Percentiles rank a stretch among this genome's conserved stretches.
Conservation (phyloP, 2,888 invertebrate species). For the Nowickia ferox region DNA sequence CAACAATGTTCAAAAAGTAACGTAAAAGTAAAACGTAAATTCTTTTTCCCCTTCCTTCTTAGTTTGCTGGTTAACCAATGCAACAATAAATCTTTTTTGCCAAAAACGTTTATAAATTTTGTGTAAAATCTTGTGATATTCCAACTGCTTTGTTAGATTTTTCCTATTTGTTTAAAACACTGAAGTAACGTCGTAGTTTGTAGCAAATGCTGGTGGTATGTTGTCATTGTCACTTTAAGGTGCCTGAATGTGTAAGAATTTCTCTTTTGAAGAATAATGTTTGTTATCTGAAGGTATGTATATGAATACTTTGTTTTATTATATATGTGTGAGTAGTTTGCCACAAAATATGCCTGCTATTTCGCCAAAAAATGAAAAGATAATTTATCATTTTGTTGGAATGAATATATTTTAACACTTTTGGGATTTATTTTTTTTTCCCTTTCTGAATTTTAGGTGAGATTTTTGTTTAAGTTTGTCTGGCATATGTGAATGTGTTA, state of each 20-base stretch:
- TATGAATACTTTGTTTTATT: not conserved
- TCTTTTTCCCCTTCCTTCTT: conserved; percentile 36
- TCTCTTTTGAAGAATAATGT: conserved; percentile 1
- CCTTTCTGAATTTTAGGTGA: not conserved
- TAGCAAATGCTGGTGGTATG: conserved; percentile 39
- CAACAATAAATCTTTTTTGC: conserved; percentile 81
- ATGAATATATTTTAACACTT: conserved; percentile 56
- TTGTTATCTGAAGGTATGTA: conserved; percentile 40
- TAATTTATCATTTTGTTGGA: conserved; percentile 64
- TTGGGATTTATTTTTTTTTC: conserved; percentile 37
- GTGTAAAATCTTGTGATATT: conserved; percentile 45
- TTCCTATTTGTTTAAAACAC: not conserved
- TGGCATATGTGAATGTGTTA: conserved; percentile 12
- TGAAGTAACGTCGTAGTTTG: conserved; percentile 28
- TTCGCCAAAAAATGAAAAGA: conserved; percentile 61
- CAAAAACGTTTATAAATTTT: conserved; percentile 80
- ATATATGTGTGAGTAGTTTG: not conserved
- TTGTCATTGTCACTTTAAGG: conserved; percentile 58
- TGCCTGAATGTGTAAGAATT: conserved; percentile 16
- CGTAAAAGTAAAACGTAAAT: conserved; percentile 41
- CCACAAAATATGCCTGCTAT: conserved; percentile 67
- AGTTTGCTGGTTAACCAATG: conserved; percentile 79
- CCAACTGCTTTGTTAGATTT: not conserved
- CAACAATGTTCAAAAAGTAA: conserved; percentile 37
- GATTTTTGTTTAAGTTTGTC: conserved; percentile 12